Conservation (phyloP, 2,888 invertebrate species). For the Lycocerus yunnanus region DNA sequence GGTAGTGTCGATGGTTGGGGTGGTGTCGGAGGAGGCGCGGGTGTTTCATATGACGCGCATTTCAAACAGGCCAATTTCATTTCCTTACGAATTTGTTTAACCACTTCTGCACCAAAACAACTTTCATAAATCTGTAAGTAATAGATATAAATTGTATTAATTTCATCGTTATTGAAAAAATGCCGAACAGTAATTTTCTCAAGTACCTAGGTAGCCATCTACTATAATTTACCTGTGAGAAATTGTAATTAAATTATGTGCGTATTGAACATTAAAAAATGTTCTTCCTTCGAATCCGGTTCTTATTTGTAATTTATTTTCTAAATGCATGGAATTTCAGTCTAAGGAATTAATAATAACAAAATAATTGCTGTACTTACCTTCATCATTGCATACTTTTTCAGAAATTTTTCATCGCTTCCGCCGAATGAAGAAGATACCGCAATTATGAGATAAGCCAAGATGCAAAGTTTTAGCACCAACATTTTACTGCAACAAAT, state of each 20-base stretch:
- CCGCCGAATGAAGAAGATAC: slow-evolving; percentile 53
- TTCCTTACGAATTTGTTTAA: slow-evolving; percentile 69
- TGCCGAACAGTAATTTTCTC: background rate
- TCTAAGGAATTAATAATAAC: background rate
- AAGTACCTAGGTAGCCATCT: background rate
- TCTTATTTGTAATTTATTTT: slow-evolving; percentile 6
- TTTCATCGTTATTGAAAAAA: background rate
- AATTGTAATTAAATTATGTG: background rate
- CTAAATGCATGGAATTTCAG: slow-evolving; percentile 1
- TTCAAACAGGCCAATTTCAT: slow-evolving; percentile 69
- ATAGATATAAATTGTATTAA: background rate
- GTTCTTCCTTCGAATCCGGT: background rate
- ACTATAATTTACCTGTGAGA: background rate
- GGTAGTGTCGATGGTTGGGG: slow-evolving; percentile 20
- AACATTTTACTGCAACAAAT: slow-evolving; percentile 10
- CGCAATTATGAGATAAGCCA: slow-evolving; percentile 13
- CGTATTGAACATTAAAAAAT: background rate
- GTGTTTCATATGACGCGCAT: slow-evolving; percentile 62
- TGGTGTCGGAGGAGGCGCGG: slow-evolving; percentile 25
- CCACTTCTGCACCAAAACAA: slow-evolving; percentile 69
- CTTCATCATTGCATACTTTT: slow-evolving; percentile 76
- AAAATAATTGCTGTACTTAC: slow-evolving; percentile 49
- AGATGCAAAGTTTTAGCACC: background rate
- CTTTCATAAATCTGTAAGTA: slow-evolving; percentile 70
- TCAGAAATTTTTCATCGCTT: slow-evolving; percentile 69